Evolutionary conservation across 2,888 invertebrate species (phyloP), one percentile per base, ranked within the genome.

Genomic region (Volucella inanis): DNA sequence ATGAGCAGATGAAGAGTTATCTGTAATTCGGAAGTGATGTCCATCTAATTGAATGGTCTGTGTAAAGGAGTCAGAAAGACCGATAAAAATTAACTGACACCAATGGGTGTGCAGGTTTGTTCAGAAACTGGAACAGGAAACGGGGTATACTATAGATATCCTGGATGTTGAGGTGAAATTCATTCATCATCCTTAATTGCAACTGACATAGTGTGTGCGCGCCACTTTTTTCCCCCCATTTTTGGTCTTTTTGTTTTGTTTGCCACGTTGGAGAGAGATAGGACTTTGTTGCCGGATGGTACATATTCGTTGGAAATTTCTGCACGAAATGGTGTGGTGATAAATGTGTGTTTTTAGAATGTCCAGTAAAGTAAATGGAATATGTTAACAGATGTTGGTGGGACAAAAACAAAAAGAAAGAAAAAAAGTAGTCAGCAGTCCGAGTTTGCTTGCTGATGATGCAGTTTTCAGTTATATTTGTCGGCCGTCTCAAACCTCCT

Each of bases 121-220:
- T 22, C n/a, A 22, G 43, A 62, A 45, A 62, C 14, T 76, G 39
- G 67, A 47, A 50, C 68, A 50, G 57, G 12, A 14, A 50, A 12
- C n/a, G 9, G 49, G 43, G 38, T 14, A 47, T 59, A 31, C 49
- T 49, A 43, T 22, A 6, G n/a, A 6, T 9, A 39, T 31, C 31
- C 15, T 54, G 43, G 54, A 45, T 41, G 61, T 67, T 54, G 62
- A 80, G 85, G 85, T 80, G 85, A 67, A 59, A 76, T 62, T 38
- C 80, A 85, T 85, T 81, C 80, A 85, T 85, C 85, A 85, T 85
- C 68, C 72, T 85, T 85, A 85, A 81, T 85, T 85, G 80, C 85
- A 41, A 77, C 39, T 59, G 85, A 67, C 80, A 59, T 79, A 50
- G 41, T 67, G 67, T 68, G 67, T 68, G 62, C 14, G 31, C 12